Conservation (phyloP, 2,113 vertebrate genomes). For the Atrichornis clamosus region DNA sequence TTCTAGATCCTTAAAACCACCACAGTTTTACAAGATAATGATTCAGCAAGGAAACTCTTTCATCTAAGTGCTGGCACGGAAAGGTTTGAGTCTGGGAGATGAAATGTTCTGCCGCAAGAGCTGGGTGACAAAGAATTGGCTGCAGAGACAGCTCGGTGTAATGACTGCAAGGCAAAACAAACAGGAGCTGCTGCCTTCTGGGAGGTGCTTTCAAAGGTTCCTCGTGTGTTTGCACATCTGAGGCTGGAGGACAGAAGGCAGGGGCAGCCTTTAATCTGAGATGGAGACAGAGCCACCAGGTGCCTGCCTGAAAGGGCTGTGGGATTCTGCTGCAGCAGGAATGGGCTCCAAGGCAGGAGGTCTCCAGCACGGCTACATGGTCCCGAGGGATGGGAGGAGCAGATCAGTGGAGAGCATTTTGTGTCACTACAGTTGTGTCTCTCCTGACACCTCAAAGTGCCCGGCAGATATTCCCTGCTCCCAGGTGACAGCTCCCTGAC, state of each 20-base stretch:
- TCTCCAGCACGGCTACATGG: accelerated
- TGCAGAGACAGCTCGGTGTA: neutral
- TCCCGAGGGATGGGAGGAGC: neutral
- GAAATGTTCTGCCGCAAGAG: neutral
- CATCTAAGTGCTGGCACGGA: neutral
- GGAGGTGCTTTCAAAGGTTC: neutral
- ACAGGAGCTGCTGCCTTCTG: neutral
- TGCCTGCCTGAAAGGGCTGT: neutral
- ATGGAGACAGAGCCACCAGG: neutral
- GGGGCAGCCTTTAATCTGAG: neutral
- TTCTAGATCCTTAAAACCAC: neutral
- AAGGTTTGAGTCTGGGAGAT: neutral
- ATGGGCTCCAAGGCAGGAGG: neutral
- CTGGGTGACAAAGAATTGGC: conserved; percentile 6
- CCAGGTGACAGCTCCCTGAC: neutral
- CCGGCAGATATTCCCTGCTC: neutral
- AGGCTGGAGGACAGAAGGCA: neutral
- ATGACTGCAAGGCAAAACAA: conserved; percentile 25
- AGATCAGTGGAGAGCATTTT: neutral
- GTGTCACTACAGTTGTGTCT: neutral
- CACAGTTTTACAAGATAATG: neutral
- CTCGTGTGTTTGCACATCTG: neutral
- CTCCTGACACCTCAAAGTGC: neutral
- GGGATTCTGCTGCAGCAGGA: neutral
- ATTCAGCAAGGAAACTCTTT: conserved; percentile 20